Base-by-base conservation (phyloP, 2,113 vertebrate species). In the Arizona elegans region DNA sequence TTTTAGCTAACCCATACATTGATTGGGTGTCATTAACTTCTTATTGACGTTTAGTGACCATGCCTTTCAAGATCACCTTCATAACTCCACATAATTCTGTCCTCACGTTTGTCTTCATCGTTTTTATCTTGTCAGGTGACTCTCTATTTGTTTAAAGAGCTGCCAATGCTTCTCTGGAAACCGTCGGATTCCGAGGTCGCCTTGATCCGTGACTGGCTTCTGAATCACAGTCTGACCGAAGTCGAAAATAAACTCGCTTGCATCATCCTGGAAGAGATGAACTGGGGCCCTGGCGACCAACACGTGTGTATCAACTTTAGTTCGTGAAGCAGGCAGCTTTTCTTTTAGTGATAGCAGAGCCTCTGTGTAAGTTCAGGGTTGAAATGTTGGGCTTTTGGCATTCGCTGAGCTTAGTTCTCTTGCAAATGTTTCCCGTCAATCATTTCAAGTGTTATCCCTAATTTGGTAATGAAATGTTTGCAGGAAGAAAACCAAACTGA, bases 201-300 rank as follows among this genome's bases (percentile, higher is more conserved):
- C 1, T 95, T 99, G 95, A 98, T 99, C 91, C 98, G 98, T 26
- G 97, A 98, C 55, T 99, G 99, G 99, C 91, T 99, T 47, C 96
- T 99, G 88, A 98, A 98, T 95, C 97, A 98, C 90, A 98, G 90
- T 47, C 98, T 99, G 55, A 97, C 98, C 0, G 96, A 98, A 1
- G 99, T 99, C 95, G 98, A 99, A 97, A 99, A 99, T 96, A 98
- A 99, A 65, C 96, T 99, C 92, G 98, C 99, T 88, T 99, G 99
- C 95, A 97, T 99, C 85, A 99, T 99, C 91, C 97, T 99, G 93
- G 99, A 99, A 97, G 99, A 99, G 23, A 97, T 99, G 62, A 99
- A 99, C 95, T 99, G 99, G 99, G 99, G 99, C 91, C 98, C 97
- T 5, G 50, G 94, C 93, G 96, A 98, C 54, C 96, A 98, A 96